Evolutionary conservation across 2,113 vertebrate genomes (phyloP).

Genomic region (Pluvialis apricaria): DNA sequence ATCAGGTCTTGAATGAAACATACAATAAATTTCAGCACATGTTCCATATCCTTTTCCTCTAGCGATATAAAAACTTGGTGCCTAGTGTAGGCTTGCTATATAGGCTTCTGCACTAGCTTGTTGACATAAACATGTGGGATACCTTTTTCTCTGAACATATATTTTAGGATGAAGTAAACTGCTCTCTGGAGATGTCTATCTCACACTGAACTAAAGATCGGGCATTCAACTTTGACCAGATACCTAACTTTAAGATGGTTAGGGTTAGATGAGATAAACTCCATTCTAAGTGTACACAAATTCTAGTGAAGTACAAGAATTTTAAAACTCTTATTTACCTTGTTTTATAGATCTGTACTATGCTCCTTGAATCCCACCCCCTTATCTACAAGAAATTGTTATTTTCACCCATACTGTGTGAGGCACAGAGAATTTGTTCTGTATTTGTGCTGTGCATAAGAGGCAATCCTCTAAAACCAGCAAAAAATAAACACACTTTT

Average conservation of each 20-base stretch:
- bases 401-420: background rate
- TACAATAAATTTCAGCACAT: background rate
- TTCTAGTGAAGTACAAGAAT: background rate
- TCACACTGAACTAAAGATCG: background rate
- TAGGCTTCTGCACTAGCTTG: background rate
- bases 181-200: background rate
- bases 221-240: background rate
- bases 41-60: background rate
- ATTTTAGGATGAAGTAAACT: background rate
- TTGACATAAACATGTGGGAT: background rate
- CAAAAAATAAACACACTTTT: accelerated
- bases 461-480: background rate
- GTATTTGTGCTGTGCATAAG: background rate
- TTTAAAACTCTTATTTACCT: background rate
- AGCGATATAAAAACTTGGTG: background rate
- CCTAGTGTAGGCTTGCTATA: background rate
- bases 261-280: background rate
- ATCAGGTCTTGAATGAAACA: background rate
- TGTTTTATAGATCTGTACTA: background rate
- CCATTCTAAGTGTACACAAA: background rate
- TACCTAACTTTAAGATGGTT: background rate
- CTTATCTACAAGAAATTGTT: background rate
- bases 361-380: background rate
- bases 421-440: background rate
- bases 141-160: background rate